Percentiles rank a stretch among this genome's conserved stretches.
These are phyloP conservation scores for Ginglymostoma cirratum DNA, from an alignment of 2,113 vertebrate genomes.

Conservation along the genomic window DNA sequence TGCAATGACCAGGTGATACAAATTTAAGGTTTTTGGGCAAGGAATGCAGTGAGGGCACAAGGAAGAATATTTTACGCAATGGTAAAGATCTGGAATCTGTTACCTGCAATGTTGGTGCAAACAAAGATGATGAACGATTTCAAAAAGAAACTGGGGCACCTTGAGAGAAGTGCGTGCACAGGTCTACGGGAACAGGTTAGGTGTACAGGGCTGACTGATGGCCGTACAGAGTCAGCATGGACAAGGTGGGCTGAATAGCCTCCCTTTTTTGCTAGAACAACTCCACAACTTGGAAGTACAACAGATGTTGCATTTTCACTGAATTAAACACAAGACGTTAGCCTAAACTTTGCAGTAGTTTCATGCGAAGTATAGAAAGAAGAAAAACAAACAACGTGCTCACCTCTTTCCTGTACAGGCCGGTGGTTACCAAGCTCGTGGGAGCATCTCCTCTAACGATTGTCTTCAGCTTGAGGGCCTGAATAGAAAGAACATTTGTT, in stretches of 20 bases:
- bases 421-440: conserved; percentile 75
- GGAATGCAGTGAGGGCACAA: background rate
- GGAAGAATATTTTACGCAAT: no score
- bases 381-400: conserved; percentile 44
- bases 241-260: background rate
- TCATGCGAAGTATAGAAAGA: conserved; percentile 41
- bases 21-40: background rate
- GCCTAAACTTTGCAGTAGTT: background rate
- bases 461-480: conserved; percentile 95
- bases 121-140: background rate
- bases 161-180: background rate
- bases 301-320: background rate
- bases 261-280: background rate
- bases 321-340: background rate
- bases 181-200: no score
- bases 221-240: background rate
- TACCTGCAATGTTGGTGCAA: no score
- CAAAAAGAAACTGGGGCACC: background rate
- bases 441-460: conserved; percentile 85
- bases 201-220: background rate
- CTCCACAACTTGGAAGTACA: no score
- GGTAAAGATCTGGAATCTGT: no score
- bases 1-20: background rate
- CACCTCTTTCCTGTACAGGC: conserved; percentile 91
- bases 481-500: background rate